Percentiles rank a stretch among this genome's conserved stretches.
Conservation (phyloP, 2,113 vertebrate species). For the Antechinus stuartii region DNA sequence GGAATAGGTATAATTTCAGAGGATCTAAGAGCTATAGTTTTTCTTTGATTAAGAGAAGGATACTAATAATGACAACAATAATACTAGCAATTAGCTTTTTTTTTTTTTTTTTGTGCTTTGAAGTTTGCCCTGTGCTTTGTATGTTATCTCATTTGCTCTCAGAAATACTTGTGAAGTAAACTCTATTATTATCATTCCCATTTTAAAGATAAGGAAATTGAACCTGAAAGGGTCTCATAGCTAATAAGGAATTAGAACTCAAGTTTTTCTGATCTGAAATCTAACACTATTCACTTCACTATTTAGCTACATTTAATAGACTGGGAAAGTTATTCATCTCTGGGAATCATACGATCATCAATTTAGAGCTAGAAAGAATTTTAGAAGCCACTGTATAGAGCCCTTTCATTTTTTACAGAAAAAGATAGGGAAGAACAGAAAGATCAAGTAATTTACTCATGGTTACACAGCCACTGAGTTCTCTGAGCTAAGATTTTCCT, state of each 20-base stretch:
- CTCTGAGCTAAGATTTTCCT: background rate
- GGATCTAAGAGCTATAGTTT: background rate
- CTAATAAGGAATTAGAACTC: background rate
- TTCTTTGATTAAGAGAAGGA: background rate
- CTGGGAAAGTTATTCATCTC: background rate
- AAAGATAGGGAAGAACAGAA: background rate
- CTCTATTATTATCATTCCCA: background rate
- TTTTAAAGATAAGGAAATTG: background rate
- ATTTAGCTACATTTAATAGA: background rate
- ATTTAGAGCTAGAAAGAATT: background rate
- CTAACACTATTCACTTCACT: background rate
- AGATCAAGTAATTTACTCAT: background rate
- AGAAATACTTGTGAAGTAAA: background rate
- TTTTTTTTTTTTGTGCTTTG: background rate
- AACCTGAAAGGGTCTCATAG: background rate
- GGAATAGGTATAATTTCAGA: constrained; percentile 26
- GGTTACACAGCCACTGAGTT: background rate
- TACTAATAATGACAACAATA: background rate
- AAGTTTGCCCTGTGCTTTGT: background rate
- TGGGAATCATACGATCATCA: background rate
- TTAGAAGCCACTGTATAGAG: background rate
- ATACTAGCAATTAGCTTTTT: background rate
- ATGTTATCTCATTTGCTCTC: background rate
- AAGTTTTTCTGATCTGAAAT: background rate
- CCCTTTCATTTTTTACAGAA: background rate